Base-by-base conservation (phyloP, 2,113 vertebrate genomes). In the Canis aureus region DNA sequence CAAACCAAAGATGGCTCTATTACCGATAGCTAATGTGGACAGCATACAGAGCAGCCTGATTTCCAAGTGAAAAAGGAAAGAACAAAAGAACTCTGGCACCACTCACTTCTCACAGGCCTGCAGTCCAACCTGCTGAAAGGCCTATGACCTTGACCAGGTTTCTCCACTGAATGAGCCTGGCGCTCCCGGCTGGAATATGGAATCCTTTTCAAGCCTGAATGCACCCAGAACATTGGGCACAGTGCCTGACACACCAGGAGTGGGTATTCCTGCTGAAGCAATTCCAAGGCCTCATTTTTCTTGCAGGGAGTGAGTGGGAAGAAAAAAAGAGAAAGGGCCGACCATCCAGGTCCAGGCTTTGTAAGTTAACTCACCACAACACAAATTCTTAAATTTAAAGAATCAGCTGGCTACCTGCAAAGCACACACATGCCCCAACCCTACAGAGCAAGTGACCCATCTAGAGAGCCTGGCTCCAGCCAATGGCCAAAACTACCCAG, bases 1-100 rank as follows among this genome's bases (percentile, higher is more conserved):
- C 35, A 67, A 38, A 76, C n/a, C 71, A 74, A 11, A 62, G 74
- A 38, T 0, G 27, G 84, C 55, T 32, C 91, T 32, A 5, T 20
- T 3, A 9, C 38, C 1, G 66, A 2, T 0, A 0, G 0, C 5
- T 11, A 3, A 1, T 0, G 13, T 2, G 35, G 35, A 5, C 11
- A 10, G 78, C 35, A 5, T 0, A 0, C 29, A 2, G 3, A 53
- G 43, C 35, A 1, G 20, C 76, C 92, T 5, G 20, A 11, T 1
- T 1, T 12, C 60, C 35, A 29, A 9, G 2, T 8, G 12, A 11
- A 22, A 35, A 11, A 27, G 71, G 22, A 38, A 53, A 59, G 60
- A 71, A 62, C 10, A 3, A 1, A 22, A 67, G 38, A 49, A 16
- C 35, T 0, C 22, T 0, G 4, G 53, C 0, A 5, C 7, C 23